Percentiles rank a stretch among this genome's conserved stretches.
These are phyloP conservation scores for Sprattus sprattus DNA, from an alignment of 2,113 vertebrate genomes.

Conservation along the genomic window DNA sequence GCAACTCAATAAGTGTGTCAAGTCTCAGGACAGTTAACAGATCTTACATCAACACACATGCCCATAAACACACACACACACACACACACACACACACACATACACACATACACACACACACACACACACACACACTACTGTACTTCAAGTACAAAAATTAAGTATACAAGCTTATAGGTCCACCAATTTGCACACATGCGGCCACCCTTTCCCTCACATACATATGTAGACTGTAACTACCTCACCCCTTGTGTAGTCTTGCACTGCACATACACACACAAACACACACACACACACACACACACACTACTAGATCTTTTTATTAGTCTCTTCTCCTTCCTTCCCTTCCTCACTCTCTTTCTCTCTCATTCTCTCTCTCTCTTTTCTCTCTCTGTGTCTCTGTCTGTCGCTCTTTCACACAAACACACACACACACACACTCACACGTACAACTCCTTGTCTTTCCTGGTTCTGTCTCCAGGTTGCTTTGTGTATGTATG, in stretches of 20 bases:
- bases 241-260: not conserved
- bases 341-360: not conserved
- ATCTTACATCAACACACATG: slow-evolving; percentile 41
- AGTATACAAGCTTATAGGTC: not conserved
- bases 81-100: slow-evolving; percentile 21
- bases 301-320: not conserved
- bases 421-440: no score
- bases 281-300: not conserved
- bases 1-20: slow-evolving; percentile 49
- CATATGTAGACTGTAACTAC: not conserved
- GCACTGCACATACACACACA: no score
- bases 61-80: slow-evolving; percentile 34
- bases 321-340: not conserved
- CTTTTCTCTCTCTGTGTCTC: no score
- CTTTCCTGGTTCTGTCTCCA: no score
- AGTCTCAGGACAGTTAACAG: slow-evolving; percentile 50
- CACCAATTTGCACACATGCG: no score
- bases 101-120: slow-evolving; percentile 1
- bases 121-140: not conserved
- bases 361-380: no score
- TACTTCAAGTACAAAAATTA: not conserved
- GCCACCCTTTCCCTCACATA: not conserved
- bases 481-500: not conserved
- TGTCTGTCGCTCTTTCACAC: no score
- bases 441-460: not conserved